Percentiles rank a stretch among this genome's conserved stretches.
These are phyloP conservation scores for Bellardia pandia DNA, from an alignment of 2,888 invertebrate genomes.

Conservation along the genomic window DNA sequence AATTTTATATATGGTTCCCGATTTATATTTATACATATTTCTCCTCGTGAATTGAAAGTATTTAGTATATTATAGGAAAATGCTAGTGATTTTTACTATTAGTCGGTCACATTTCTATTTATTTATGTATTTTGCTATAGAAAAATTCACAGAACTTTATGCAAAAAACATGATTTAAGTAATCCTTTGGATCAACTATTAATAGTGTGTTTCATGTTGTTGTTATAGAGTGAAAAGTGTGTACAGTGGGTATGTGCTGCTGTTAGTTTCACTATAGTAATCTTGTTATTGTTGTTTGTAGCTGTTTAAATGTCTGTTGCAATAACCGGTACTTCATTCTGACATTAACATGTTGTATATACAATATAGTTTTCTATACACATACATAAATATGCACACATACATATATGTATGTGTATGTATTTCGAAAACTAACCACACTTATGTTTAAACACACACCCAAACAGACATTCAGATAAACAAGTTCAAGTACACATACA, in stretches of 20 bases:
- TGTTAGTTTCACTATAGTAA: conserved; percentile 43
- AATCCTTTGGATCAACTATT: conserved; percentile 7
- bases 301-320: conserved; percentile 66
- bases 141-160: not conserved
- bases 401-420: not conserved
- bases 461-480: not conserved
- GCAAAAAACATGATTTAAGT: not conserved
- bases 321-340: conserved; percentile 62
- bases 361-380: not conserved
- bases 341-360: conserved; percentile 62
- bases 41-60: too few relatives aligned
- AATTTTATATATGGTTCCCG: too few relatives aligned
- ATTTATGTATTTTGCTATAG: not conserved
- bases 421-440: conserved; percentile 38
- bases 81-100: not conserved
- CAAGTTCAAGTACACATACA: conserved; percentile 8
- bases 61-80: not conserved
- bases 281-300: conserved; percentile 44
- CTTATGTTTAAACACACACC: not conserved
- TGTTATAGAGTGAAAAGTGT: not conserved
- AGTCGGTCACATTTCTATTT: not conserved
- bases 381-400: not conserved
- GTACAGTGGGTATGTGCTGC: conserved; percentile 28
- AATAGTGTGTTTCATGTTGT: conserved; percentile 1
- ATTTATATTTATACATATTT: too few relatives aligned